A percentile compares a stretch with the other conserved stretches of the same genome.
Evolutionary conservation across 2,113 vertebrate species (phyloP).

Genomic region (Calonectris borealis): DNA sequence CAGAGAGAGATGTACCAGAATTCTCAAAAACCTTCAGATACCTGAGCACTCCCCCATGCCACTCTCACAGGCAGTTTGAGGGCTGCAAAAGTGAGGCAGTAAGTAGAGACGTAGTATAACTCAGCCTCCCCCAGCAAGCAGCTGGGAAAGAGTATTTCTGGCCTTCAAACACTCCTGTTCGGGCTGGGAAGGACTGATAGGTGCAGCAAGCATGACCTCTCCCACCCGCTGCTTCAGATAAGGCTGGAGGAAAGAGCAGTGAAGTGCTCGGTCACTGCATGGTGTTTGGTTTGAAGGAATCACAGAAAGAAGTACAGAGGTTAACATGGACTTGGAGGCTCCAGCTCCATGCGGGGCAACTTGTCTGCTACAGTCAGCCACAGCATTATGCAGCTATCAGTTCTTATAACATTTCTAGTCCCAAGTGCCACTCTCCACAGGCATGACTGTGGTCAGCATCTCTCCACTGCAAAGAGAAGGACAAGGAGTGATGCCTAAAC

Average conservation of each 20-base stretch:
- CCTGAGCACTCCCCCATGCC: too few species aligned
- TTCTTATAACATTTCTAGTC: neutral
- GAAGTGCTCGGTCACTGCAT: rapidly evolving
- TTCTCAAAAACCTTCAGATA: neutral
- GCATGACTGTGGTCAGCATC: neutral
- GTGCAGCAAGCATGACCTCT: neutral
- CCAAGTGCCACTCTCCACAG: neutral
- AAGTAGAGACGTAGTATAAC: neutral
- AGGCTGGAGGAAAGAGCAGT: neutral
- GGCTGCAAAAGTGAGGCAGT: neutral
- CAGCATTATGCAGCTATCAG: neutral
- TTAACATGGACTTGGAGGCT: neutral
- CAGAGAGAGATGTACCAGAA: neutral
- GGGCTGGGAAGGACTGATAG: neutral
- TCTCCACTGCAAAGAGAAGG: neutral
- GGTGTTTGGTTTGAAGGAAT: neutral
- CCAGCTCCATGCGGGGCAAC: neutral
- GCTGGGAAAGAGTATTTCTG: neutral
- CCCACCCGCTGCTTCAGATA: neutral
- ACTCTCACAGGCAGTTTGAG: neutral
- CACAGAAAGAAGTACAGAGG: neutral
- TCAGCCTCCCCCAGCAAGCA: neutral
- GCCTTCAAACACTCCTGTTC: neutral
- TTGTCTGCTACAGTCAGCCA: neutral
- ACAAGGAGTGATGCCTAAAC: neutral